phyloP scores from a whole-genome alignment of 2,113 vertebrate species.

The Pongo abelii region DNA sequence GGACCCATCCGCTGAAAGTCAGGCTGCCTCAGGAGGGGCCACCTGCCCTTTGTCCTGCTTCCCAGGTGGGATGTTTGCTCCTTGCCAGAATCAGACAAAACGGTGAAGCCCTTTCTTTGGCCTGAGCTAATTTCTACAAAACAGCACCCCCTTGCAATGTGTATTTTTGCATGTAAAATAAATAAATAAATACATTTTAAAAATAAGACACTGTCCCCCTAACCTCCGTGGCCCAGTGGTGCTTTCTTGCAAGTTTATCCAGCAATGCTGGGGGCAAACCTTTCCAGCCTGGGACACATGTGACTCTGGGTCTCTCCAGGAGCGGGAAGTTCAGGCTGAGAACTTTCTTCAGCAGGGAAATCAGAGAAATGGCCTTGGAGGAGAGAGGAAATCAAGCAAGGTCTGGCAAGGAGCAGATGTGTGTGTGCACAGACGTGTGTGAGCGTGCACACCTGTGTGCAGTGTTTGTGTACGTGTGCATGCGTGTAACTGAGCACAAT shows the following conservation, averaged over 20 bases:
- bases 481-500: accelerated
- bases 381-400: accelerated
- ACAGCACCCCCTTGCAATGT: too few relatives aligned
- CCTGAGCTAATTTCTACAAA: not conserved
- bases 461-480: too few relatives aligned
- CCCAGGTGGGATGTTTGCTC: accelerated
- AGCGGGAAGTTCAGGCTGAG: accelerated
- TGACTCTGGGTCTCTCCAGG: accelerated
- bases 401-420: not conserved
- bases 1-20: not conserved
- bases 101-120: accelerated
- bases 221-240: accelerated
- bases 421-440: not conserved
- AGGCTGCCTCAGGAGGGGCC: accelerated
- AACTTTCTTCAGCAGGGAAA: not conserved
- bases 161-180: too few relatives aligned
- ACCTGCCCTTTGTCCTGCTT: not conserved
- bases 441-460: accelerated
- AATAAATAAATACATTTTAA: too few relatives aligned
- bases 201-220: too few relatives aligned
- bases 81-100: accelerated
- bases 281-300: accelerated
- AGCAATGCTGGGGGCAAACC: accelerated
- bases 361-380: accelerated
- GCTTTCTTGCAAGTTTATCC: not conserved